These are phyloP conservation scores for Elachura formosa DNA, from an alignment of 2,113 vertebrate genomes.

Conservation along the genomic window DNA sequence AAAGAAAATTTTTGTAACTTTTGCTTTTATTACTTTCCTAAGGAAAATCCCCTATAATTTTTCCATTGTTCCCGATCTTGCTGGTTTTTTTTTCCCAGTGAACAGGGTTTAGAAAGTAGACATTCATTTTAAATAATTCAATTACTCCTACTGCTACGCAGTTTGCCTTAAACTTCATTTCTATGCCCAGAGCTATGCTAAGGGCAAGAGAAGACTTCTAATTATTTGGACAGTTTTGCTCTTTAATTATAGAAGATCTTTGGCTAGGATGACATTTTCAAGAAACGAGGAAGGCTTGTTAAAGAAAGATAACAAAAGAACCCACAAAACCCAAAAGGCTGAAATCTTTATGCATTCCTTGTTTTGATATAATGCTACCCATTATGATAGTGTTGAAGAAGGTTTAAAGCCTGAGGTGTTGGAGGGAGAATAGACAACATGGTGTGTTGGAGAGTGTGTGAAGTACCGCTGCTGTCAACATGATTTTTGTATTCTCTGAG, in stretches of 20 bases:
- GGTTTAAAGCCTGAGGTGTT: not conserved
- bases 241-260: slow-evolving; percentile 56
- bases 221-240: slow-evolving; percentile 55
- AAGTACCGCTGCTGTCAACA: not conserved
- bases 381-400: not conserved
- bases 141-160: not conserved
- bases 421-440: not conserved
- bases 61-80: not conserved
- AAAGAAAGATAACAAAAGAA: not conserved
- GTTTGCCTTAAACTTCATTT: slow-evolving; percentile 50
- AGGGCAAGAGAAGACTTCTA: slow-evolving; percentile 48
- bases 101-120: not conserved
- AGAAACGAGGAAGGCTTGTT: not conserved
- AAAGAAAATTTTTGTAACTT: not conserved
- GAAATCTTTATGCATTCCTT: not conserved
- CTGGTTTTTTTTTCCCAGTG: not conserved
- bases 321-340: not conserved
- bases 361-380: not conserved
- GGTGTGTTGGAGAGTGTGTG: not conserved
- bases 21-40: not conserved
- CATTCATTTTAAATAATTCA: slow-evolving; percentile 62
- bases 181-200: slow-evolving; percentile 33
- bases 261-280: slow-evolving; percentile 36
- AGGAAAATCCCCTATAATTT: not conserved
- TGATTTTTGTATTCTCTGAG: not conserved